Evolutionary conservation across 2,113 vertebrate species (phyloP), one percentile per base, ranked within the genome.

Genomic region (Ifrita kowaldi): DNA sequence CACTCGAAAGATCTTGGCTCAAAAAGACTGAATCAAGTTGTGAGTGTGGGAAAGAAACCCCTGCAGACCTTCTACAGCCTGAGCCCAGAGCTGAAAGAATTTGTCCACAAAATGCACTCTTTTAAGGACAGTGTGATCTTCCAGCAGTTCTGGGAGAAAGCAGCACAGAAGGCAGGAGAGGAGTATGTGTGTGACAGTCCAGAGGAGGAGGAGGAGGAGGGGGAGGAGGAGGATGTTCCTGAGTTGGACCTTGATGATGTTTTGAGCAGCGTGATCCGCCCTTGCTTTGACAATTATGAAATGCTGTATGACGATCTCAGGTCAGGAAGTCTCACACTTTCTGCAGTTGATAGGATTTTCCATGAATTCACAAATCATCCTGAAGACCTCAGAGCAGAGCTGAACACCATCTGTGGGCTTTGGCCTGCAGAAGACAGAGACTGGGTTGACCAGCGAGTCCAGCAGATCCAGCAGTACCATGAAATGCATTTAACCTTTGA

Each of bases 391-490:
- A 80, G 60, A 22, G 5, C 4, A 0, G 99, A 99, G 21, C 77
- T 99, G 5, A 32, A 70, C 21, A 83, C 68, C 64, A 98, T 99
- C 94, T 98, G 98, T 91, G 14, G 14, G 30, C 83, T 98, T 5
- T 35, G 86, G 23, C 46, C 46, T 19, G 62, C 27, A 7, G 84
- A 92, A 10, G 55, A 62, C 15, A 95, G 44, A 22, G 71, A 15
- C 13, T 99, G 99, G 99, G 94, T 99, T 74, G 30, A 71, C 18
- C 84, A 49, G 57, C 97, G 99, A 9, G 89, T 98, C 26, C 85
- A 94, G 69, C 99, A 99, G 97, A 99, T 99, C 24, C 95, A 98
- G 55, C 98, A 99, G 32, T 99, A 99, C 90, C 98, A 99, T 6
- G 98, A 99, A 87, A 98, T 99, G 95, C 96, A 99, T 95, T 97